phyloP scores from a whole-genome alignment of 2,113 vertebrate species.

The Garra rufa region DNA sequence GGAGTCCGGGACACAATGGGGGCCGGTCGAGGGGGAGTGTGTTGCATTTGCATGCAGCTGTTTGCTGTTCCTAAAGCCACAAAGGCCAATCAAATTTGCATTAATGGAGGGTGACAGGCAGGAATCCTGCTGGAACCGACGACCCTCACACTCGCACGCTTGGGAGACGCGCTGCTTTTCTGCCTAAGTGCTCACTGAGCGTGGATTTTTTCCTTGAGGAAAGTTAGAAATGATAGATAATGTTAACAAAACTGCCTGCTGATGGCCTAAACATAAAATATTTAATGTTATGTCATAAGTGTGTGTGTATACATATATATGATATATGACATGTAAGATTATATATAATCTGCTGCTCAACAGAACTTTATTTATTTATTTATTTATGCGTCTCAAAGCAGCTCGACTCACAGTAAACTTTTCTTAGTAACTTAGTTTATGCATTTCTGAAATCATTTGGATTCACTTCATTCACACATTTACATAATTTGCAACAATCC shows the following conservation, averaged over 20 bases:
- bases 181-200: conserved; percentile 10
- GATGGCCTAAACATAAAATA: too few relatives aligned
- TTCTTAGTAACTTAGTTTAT: too few relatives aligned
- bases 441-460: too few relatives aligned
- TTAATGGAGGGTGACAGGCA: conserved; percentile 88
- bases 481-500: too few relatives aligned
- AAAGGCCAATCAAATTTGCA: conserved; percentile 88
- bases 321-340: too few relatives aligned
- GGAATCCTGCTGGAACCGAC: conserved; percentile 50
- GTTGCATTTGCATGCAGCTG: conserved; percentile 93
- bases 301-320: too few relatives aligned
- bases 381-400: too few relatives aligned
- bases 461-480: too few relatives aligned
- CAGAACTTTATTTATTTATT: too few relatives aligned
- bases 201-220: not conserved
- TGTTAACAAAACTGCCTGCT: not conserved
- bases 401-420: too few relatives aligned
- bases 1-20: conserved; percentile 84
- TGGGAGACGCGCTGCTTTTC: conserved; percentile 54
- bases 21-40: conserved; percentile 74
- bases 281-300: too few relatives aligned
- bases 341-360: too few relatives aligned
- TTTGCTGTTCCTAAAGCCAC: conserved; percentile 91
- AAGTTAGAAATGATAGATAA: not conserved
- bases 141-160: conserved; percentile 65